Conservation (phyloP, 2,113 vertebrate genomes). For the Pagrus major region DNA sequence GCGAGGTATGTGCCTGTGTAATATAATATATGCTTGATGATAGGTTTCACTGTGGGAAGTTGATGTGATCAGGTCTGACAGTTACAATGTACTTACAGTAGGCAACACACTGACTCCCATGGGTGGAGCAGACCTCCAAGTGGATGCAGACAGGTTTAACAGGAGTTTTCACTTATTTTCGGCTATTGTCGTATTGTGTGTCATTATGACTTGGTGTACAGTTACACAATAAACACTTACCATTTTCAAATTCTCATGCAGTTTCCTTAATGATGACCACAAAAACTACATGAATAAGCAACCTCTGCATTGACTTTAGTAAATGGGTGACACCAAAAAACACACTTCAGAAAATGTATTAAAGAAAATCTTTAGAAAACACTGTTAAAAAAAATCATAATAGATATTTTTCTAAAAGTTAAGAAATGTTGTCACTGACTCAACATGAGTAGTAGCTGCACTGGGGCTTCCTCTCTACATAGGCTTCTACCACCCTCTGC, state of each 20-base stretch:
- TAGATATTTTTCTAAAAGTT: not conserved
- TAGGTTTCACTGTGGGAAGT: constrained; percentile 29
- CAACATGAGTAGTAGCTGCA: not conserved
- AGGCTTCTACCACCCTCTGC: constrained; percentile 56
- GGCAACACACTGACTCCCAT: constrained; percentile 13
- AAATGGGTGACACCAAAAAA: not conserved
- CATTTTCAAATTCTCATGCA: not conserved
- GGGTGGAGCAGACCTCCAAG: constrained; percentile 6
- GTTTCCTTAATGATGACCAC: fast-evolving
- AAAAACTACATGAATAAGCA: not conserved
- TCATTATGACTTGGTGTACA: not conserved
- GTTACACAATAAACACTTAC: not conserved
- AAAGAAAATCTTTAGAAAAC: not conserved
- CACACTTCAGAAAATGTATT: not conserved
- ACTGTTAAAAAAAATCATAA: not conserved
- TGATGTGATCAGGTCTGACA: constrained; percentile 36
- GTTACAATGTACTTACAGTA: constrained; percentile 15
- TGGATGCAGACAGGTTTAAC: constrained; percentile 17
- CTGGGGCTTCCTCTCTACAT: not conserved
- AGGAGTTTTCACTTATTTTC: constrained; percentile 1
- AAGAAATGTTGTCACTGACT: not conserved
- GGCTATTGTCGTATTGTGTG: not conserved
- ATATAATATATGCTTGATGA: constrained; percentile 38
- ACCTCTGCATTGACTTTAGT: not conserved
- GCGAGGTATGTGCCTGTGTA: not conserved